These are phyloP conservation scores for Thamnophis sirtalis DNA, from an alignment of 2,113 vertebrate species.

Conservation along the genomic window DNA sequence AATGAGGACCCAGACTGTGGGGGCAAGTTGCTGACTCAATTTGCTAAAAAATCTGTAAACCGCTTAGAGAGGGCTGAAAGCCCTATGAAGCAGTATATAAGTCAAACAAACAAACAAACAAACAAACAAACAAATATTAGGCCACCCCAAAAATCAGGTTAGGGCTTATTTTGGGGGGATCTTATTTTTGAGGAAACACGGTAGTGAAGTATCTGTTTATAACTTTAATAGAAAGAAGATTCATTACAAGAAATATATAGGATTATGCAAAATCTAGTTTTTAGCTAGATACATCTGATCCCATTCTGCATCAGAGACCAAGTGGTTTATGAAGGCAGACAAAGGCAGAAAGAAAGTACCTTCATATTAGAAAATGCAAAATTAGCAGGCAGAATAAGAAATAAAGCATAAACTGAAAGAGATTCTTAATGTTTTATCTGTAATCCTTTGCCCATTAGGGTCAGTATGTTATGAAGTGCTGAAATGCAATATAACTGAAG, in stretches of 20 bases:
- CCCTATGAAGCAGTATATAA: too few species aligned
- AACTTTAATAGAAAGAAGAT: not conserved
- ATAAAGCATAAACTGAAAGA: not conserved
- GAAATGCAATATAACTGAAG: not conserved
- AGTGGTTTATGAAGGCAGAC: not conserved
- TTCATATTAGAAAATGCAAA: not conserved
- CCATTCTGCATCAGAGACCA: not conserved
- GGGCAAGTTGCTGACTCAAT: too few species aligned
- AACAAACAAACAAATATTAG: too few species aligned
- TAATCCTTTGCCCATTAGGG: not conserved
- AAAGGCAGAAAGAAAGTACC: not conserved
- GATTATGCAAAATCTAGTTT: not conserved
- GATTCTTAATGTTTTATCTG: not conserved
- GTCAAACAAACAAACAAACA: too few species aligned
- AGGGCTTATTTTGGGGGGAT: too few species aligned
- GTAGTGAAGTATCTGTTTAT: not conserved
- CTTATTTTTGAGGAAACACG: too few species aligned
- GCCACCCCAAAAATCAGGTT: too few species aligned
- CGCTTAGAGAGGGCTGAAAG: too few species aligned
- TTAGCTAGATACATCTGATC: not conserved
- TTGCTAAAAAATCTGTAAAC: too few species aligned
- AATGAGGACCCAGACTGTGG: too few species aligned
- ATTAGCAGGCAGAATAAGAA: not conserved
- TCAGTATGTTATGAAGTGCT: not conserved
- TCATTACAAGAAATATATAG: not conserved